Percentiles rank a stretch among this genome's conserved stretches.
Conservation (phyloP, 1,140 invertebrate species). For the Globodera ellingtonae region DNA sequence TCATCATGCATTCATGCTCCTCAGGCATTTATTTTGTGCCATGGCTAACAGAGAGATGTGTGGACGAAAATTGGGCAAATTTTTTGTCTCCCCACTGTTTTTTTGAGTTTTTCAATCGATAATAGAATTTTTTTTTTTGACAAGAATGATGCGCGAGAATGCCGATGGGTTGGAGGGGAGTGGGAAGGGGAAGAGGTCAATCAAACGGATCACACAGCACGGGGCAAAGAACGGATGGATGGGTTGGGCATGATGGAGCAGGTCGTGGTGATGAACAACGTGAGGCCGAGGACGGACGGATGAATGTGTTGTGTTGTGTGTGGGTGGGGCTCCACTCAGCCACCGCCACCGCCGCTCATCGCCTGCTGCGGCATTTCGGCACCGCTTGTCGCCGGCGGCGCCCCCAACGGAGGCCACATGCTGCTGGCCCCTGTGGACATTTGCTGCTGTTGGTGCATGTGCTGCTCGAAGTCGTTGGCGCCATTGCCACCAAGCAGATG, state of each 20-base stretch:
- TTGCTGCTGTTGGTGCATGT: conserved; percentile 29
- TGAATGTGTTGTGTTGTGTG: not conserved
- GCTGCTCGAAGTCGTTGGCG: conserved; percentile 14
- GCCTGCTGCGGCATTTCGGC: not conserved
- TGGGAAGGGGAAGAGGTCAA: not conserved
- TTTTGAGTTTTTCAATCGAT: too few species aligned
- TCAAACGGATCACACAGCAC: not conserved
- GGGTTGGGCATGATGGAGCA: not conserved
- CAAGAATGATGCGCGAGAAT: too few species aligned
- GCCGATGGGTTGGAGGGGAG: too few species aligned
- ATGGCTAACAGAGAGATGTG: not conserved
- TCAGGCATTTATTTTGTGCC: too few species aligned
- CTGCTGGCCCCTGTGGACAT: not conserved
- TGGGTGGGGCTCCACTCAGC: not conserved
- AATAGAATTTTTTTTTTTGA: too few species aligned
- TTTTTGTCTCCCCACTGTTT: too few species aligned
- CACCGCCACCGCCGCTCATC: not conserved
- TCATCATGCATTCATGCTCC: too few species aligned
- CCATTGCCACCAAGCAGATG: not conserved
- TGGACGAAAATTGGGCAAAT: not conserved
- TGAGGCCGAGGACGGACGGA: not conserved
- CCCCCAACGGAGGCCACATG: conserved; percentile 6
- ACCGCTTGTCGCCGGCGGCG: conserved; percentile 9
- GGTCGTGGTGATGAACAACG: not conserved
- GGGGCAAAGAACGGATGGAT: not conserved